phyloP scores from a whole-genome alignment of 92 coral and sea anemone species.

The Epizoanthus fatuus region DNA sequence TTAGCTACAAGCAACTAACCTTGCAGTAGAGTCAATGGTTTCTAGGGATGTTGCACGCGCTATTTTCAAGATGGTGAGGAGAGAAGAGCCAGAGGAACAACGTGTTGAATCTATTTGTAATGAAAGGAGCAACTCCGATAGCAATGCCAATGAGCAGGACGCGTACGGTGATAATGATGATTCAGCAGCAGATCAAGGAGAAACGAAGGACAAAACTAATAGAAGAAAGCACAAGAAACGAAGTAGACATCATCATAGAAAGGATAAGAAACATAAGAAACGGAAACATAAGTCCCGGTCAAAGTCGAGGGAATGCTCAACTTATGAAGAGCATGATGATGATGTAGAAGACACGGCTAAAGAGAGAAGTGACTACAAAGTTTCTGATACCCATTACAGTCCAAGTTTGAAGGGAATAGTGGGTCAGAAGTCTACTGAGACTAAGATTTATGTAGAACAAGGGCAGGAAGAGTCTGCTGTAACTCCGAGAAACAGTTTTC shows the following conservation, averaged over 20 bases:
- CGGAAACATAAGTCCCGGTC: conserved; percentile 74
- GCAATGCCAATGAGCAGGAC: no score
- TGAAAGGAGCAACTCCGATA: no score
- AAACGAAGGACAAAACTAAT: background rate
- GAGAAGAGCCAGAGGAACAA: conserved; percentile 77
- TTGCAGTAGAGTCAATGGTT: conserved; percentile 5
- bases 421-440: background rate
- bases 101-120: background rate
- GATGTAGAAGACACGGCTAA: background rate
- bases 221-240: conserved; percentile 70
- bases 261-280: conserved; percentile 71
- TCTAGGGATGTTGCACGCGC: conserved; percentile 46
- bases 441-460: background rate
- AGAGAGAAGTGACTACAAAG: background rate
- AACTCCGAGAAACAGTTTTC: background rate
- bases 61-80: conserved; percentile 63
- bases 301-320: conserved; percentile 65
- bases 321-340: conserved; percentile 32
- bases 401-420: background rate
- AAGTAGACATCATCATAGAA: conserved; percentile 11
- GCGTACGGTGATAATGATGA: background rate
- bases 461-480: background rate
- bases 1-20: background rate
- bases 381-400: background rate
- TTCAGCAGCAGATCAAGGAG: background rate